These are phyloP conservation scores for Aptenodytes forsteri DNA, from an alignment of 2,113 vertebrate genomes.

Conservation along the genomic window DNA sequence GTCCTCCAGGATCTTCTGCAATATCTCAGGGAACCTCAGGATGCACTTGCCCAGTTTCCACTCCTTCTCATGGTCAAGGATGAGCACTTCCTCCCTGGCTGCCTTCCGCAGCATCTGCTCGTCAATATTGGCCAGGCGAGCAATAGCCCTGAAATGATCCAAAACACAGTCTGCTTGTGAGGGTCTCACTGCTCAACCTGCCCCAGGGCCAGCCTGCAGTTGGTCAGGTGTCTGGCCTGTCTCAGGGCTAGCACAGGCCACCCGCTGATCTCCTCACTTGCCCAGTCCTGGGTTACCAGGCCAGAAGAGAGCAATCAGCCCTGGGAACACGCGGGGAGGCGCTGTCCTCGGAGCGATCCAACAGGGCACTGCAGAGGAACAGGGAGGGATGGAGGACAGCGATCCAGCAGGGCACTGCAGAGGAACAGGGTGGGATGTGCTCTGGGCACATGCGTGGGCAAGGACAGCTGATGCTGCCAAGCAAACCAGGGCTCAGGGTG, in stretches of 20 bases:
- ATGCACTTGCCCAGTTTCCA: conserved; percentile 95
- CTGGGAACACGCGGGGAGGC: rapidly evolving
- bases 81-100: conserved; percentile 81
- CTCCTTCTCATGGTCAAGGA: conserved; percentile 93
- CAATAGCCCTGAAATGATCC: conserved; percentile 82
- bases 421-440: not conserved
- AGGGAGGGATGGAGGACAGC: not conserved
- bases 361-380: not conserved
- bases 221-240: not conserved
- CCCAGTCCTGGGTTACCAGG: not conserved
- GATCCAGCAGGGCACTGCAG: not conserved
- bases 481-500: not conserved
- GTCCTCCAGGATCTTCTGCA: conserved; percentile 94
- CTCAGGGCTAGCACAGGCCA: not conserved
- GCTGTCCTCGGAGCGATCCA: rapidly evolving
- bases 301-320: not conserved
- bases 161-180: not conserved
- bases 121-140: conserved; percentile 87
- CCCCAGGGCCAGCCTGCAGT: not conserved
- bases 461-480: not conserved
- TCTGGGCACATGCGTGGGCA: not conserved
- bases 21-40: conserved; percentile 92
- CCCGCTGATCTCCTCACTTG: not conserved
- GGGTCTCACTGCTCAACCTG: not conserved
- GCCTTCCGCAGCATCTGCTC: conserved; percentile 83